These are phyloP conservation scores for Orthonychiurus folsomi DNA, from an alignment of 2,888 invertebrate species.

Conservation along the genomic window DNA sequence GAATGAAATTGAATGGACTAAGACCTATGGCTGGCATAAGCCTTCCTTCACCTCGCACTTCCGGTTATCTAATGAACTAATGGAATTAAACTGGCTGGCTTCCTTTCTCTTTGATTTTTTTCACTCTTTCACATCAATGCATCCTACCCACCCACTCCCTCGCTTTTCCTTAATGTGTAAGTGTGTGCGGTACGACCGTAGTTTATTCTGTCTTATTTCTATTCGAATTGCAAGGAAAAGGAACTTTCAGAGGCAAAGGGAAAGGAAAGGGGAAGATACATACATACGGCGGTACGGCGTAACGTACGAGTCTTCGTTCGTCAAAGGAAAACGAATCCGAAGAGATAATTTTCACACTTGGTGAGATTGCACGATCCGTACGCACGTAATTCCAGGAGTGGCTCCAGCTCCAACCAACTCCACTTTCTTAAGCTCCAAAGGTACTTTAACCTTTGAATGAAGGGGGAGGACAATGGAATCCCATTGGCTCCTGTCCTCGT, in stretches of 20 bases:
- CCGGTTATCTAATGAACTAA: conserved; percentile 42
- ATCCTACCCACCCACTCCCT: conserved; percentile 4
- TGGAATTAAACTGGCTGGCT: conserved; percentile 34
- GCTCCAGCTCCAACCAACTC: too few relatives aligned
- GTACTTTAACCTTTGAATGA: too few relatives aligned
- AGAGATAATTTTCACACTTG: conserved; percentile 38
- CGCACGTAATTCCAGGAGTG: too few relatives aligned
- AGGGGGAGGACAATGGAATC: too few relatives aligned
- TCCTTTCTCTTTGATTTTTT: conserved; percentile 3
- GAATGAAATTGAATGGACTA: neutral
- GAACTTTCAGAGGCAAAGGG: too few relatives aligned
- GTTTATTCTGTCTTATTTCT: too few relatives aligned
- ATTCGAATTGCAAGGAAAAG: too few relatives aligned
- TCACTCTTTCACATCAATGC: conserved; percentile 5
- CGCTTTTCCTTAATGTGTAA: conserved; percentile 6
- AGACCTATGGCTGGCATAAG: conserved; percentile 11
- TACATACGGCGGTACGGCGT: neutral
- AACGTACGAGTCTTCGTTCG: neutral
- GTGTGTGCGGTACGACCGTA: too few relatives aligned
- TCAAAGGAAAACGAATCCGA: neutral
- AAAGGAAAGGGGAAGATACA: neutral
- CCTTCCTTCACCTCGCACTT: conserved; percentile 26
- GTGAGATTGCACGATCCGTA: conserved; percentile 28
- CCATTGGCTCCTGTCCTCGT: too few relatives aligned
- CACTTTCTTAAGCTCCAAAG: neutral